Conservation (phyloP, 2,797 vertebrate genomes). For the Nothura maculosa region DNA sequence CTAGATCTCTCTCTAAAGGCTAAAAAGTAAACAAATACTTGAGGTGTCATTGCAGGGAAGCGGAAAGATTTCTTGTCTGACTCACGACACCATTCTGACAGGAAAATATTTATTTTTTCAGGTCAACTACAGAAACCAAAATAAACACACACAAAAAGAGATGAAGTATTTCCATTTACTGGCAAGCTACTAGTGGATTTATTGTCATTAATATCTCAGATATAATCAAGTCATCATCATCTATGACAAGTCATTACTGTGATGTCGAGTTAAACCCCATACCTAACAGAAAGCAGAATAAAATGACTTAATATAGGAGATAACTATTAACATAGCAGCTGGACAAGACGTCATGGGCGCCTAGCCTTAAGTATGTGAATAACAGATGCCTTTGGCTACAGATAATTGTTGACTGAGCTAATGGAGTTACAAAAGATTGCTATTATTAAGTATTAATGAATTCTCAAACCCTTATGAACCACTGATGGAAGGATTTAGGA, state of each 20-base stretch:
- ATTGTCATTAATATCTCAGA: constrained; percentile 57
- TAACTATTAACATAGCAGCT: background rate
- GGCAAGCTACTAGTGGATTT: constrained; percentile 69
- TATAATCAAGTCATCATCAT: constrained; percentile 63
- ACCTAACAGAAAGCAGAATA: constrained; percentile 2
- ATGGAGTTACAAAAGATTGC: constrained; percentile 14
- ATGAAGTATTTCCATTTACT: constrained; percentile 61
- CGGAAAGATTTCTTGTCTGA: constrained; percentile 47
- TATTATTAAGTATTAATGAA: background rate
- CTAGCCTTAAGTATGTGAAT: background rate
- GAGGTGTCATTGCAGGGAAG: constrained; percentile 53
- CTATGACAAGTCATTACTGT: background rate
- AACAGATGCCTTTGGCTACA: background rate
- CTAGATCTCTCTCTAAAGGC: background rate
- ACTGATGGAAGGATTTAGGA: background rate
- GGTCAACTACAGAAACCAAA: constrained; percentile 67
- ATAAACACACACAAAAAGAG: background rate
- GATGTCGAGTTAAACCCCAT: constrained; percentile 45
- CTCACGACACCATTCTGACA: constrained; percentile 13
- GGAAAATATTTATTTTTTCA: constrained; percentile 70
- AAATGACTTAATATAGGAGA: constrained; percentile 6
- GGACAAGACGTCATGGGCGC: background rate
- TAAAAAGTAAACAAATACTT: constrained; percentile 53
- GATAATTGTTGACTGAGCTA: constrained; percentile 18
- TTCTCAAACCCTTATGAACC: background rate